These are phyloP conservation scores for Uria lomvia DNA, from an alignment of 2,113 vertebrate genomes.

Conservation along the genomic window DNA sequence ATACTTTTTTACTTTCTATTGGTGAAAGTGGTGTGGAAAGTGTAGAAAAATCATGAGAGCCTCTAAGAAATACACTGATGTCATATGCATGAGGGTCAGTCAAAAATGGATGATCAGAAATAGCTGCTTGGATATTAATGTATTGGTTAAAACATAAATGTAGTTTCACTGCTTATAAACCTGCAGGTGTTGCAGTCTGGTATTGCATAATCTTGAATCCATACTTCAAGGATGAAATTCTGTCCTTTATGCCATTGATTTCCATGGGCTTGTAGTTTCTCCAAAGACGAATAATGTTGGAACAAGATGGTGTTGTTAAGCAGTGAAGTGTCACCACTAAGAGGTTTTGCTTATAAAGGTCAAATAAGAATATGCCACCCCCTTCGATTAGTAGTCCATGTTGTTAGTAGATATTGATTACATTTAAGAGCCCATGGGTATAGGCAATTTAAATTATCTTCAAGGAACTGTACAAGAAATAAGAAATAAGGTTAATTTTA, in stretches of 20 bases:
- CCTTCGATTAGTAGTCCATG: background rate
- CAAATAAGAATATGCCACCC: constrained; percentile 11
- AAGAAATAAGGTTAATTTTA: background rate
- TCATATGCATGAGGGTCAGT: background rate
- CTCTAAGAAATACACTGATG: background rate
- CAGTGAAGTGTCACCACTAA: constrained; percentile 4
- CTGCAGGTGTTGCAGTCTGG: background rate
- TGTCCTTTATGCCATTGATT: constrained; percentile 31
- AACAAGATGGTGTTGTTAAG: background rate
- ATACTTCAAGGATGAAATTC: constrained; percentile 2
- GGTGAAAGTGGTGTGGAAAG: background rate
- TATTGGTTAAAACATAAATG: background rate
- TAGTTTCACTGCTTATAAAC: background rate
- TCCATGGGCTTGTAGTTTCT: background rate
- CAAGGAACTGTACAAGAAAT: background rate
- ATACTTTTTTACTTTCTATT: background rate
- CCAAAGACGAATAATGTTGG: background rate
- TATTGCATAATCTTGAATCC: background rate
- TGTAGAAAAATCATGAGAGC: background rate
- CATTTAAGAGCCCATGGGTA: background rate
- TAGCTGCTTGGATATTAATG: background rate
- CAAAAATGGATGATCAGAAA: background rate
- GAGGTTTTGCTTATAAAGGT: constrained; percentile 31
- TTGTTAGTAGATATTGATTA: constrained; percentile 36
- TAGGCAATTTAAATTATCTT: constrained; percentile 17